Base-by-base conservation (phyloP, 2,888 invertebrate species). In the Cacoxenus indagator region DNA sequence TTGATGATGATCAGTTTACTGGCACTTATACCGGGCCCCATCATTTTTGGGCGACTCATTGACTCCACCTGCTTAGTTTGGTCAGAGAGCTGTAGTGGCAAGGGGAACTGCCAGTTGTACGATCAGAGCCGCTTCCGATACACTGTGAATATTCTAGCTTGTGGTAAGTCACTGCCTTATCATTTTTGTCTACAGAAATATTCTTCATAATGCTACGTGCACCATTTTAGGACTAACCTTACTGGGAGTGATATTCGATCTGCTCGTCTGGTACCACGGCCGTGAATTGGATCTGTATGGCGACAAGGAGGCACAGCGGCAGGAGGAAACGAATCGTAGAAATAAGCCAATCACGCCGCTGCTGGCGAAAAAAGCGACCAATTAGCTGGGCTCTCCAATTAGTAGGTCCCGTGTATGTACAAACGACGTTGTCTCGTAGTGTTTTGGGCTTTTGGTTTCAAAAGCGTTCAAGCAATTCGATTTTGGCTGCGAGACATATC, bases 11-110 rank as follows among this genome's bases (percentile, higher is more conserved):
- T 92, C 59, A 92, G 92, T 62, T 76, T 92, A 26, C 90, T 92
- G 75, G 92, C 91, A 1, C 88, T 93, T 69, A 92, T 93, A 70
- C 93, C 93, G 0, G 92, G 92, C 4, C 93, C 93, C 0, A 92
- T 93, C 67, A 87, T 93, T 55, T 88, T 85, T 70, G 93, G 93
- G 0, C 90, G 90, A 14, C 90, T 93, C 61, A 92, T 89, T 78
- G 93, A 93, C 83, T 90, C 90, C 11, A 90, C 92, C 0, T 93
- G 93, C 73, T 79, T 92, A 45, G 89, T 92, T 24, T 93, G 93
- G 93, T 91, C 92, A 37, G 88, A 91, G 65, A 90, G 90, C 5
- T 93, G 93, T 77, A 91, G 90, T 0, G 87, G 88, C 24, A 89
- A 86, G 45, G 92, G 92, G 11, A 92, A 92, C 77, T 93, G 93